Base-by-base conservation (phyloP, 2,113 vertebrate species). In the Gymnocephalus cernua region DNA sequence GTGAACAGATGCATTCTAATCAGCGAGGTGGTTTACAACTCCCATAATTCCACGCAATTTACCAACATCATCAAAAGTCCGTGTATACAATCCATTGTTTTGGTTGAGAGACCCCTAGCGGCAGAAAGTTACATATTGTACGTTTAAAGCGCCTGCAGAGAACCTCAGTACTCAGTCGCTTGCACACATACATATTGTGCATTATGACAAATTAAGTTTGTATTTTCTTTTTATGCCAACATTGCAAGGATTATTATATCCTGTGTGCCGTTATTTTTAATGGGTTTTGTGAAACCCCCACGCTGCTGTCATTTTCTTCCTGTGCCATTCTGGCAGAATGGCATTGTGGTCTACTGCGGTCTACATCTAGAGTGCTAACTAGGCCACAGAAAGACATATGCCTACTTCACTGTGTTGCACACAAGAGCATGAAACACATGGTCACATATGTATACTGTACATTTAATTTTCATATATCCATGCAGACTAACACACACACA, bases 321-420 rank as follows among this genome's bases (percentile, higher is more conserved):
- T 76, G 81, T 78, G 15, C 18, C 54, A 54, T 12, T 10, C 41
- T 51, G 53, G 8, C 48, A 41, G 29, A 64, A 27, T 1, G 4
- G 48, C 53, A 45, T 54, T 74, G 77, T 81, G 82, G 82, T 74
- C 57, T 50, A 41, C 71, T 13, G 6, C 23, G 68, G 4, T 65
- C 32, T 59, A 23, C 32, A 61, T 81, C 2, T 64, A 51, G 10
- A 65, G 65, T 9, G 15, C 54, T 66, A 71, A 84, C 51, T 44
- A 79, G 69, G 64, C 70, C 78, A 79, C 65, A 62, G 65, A 69
- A 45, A 63, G 41, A n/a, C 16, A 14, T 0, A 3, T 29, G 2
- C 66, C 19, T 72, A 76, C 45, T 12, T 18, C 15, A 18, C 16
- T 56, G 35, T 16, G 18, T 50, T 23, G 9, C 61, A 14, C 38